phyloP scores from a whole-genome alignment of 2,797 vertebrate genomes.

The Morus bassanus region DNA sequence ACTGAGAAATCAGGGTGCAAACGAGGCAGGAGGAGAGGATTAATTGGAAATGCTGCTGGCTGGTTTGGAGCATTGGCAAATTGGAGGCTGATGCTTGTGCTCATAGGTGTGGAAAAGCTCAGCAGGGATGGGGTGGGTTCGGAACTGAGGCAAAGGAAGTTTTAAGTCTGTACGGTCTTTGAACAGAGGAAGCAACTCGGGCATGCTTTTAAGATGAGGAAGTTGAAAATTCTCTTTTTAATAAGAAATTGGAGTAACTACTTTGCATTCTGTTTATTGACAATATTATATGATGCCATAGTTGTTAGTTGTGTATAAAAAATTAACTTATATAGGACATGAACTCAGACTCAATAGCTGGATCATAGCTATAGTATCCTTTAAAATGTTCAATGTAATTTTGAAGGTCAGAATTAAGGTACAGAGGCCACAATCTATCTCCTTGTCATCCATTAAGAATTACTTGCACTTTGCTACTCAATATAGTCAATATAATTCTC shows the following conservation, averaged over 20 bases:
- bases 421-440: neutral
- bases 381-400: neutral
- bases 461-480: neutral
- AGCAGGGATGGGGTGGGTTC: neutral
- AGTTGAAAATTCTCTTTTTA: neutral
- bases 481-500: neutral
- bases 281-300: neutral
- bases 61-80: neutral
- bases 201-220: neutral
- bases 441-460: neutral
- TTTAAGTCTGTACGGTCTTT: neutral
- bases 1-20: neutral
- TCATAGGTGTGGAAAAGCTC: neutral
- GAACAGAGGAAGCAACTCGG: neutral
- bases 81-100: neutral
- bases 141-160: neutral
- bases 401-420: constrained; percentile 7
- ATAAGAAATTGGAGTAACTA: neutral
- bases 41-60: neutral
- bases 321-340: neutral
- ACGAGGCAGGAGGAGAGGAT: neutral
- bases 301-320: neutral
- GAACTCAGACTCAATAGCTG: neutral
- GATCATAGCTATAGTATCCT: neutral
- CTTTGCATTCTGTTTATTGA: neutral